phyloP scores from a whole-genome alignment of 2,888 invertebrate genomes.

The Leptogaster cylindrica region DNA sequence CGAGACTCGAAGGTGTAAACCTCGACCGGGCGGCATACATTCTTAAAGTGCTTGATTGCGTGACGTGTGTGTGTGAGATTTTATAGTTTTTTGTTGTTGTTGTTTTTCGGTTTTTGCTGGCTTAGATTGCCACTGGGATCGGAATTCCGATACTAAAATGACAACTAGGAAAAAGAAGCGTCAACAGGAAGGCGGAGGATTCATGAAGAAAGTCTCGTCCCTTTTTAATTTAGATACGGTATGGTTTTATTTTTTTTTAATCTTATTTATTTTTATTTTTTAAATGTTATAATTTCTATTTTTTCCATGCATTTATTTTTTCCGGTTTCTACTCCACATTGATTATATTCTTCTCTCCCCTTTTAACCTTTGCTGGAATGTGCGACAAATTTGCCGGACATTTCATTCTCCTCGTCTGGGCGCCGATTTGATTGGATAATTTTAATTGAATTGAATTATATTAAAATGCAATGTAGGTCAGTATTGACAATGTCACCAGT shows the following conservation, averaged over 20 bases:
- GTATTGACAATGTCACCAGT: too few relatives aligned
- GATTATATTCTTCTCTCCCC: not conserved
- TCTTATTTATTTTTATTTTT: conserved; percentile 43
- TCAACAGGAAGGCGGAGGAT: conserved; percentile 70
- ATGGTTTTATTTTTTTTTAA: too few relatives aligned
- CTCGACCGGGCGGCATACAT: too few relatives aligned
- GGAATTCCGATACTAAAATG: conserved; percentile 59
- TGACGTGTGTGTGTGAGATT: conserved; percentile 10
- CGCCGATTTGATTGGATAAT: too few relatives aligned
- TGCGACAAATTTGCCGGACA: too few relatives aligned
- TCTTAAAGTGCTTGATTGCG: too few relatives aligned
- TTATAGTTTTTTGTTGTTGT: not conserved
- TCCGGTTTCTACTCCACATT: not conserved
- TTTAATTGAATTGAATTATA: too few relatives aligned
- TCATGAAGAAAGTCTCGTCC: conserved; percentile 87
- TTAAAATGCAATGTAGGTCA: too few relatives aligned
- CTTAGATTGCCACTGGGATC: conserved; percentile 9
- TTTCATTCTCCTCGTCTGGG: too few relatives aligned
- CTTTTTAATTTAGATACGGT: conserved; percentile 85
- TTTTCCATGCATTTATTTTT: not conserved
- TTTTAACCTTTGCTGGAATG: too few relatives aligned
- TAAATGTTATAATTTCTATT: conserved; percentile 9
- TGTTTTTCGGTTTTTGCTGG: too few relatives aligned
- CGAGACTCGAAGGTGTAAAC: too few relatives aligned
- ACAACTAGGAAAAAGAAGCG: conserved; percentile 73